Evolutionary conservation across 1,140 invertebrate species (phyloP).

Genomic region (Bombus waltoni): DNA sequence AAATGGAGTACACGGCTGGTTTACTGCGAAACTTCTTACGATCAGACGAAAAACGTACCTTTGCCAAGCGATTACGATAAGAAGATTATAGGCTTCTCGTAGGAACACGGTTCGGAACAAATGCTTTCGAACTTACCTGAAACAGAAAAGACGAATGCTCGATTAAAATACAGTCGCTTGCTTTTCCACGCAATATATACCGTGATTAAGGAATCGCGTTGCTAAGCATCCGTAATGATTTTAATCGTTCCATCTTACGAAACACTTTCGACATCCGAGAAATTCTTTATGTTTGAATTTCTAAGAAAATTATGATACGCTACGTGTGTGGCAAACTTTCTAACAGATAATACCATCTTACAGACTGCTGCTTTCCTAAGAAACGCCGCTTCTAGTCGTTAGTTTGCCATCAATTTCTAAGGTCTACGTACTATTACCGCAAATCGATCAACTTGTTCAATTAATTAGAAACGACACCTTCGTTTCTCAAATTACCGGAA

Average conservation of each 20-base stretch:
- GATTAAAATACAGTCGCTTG: slow-evolving; percentile 6
- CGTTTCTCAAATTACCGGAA: not conserved
- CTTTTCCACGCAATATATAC: too few species aligned
- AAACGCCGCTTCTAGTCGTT: not conserved
- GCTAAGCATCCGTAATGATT: too few species aligned
- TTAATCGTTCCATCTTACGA: not conserved
- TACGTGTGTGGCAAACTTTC: not conserved
- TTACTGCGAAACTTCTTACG: not conserved
- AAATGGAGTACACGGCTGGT: not conserved
- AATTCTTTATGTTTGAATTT: not conserved
- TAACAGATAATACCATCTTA: not conserved
- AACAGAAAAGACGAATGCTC: slow-evolving; percentile 51
- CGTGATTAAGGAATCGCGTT: too few species aligned
- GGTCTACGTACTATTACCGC: not conserved
- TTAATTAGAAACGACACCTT: too few species aligned
- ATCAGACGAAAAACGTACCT: too few species aligned
- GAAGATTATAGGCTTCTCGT: not conserved
- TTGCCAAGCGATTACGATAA: not conserved
- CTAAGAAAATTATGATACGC: not conserved
- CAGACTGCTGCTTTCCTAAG: not conserved
- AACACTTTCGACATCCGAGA: not conserved
- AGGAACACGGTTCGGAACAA: not conserved
- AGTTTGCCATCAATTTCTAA: not conserved
- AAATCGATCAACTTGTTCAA: not conserved
- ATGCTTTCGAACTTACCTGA: slow-evolving; percentile 54